Conservation (phyloP, 2,888 invertebrate species). For the Heliconius ethilla region DNA sequence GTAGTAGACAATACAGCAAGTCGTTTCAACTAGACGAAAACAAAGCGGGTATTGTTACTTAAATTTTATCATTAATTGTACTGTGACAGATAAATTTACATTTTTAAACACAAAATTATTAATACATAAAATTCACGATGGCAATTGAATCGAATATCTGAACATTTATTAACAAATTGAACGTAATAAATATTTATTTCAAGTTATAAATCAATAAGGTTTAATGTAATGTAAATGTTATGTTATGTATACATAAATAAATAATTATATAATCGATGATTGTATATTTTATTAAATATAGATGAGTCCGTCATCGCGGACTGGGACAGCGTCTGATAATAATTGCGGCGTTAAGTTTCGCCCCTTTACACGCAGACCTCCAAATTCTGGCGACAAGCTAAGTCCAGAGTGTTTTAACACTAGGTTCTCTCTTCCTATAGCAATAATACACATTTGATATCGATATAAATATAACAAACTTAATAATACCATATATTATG, state of each 20-base stretch:
- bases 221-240: neutral
- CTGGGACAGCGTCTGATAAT: neutral
- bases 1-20: neutral
- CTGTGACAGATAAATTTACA: too few species aligned
- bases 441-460: too few species aligned
- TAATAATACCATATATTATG: too few species aligned
- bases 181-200: neutral
- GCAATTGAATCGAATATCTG: neutral
- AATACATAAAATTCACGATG: neutral
- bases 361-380: neutral
- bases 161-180: neutral
- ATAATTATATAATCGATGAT: neutral
- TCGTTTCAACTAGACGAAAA: neutral
- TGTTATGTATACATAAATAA: neutral
- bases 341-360: neutral
- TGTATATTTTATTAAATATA: neutral
- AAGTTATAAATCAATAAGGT: slow-evolving; percentile 1
- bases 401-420: neutral
- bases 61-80: neutral
- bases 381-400: neutral
- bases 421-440: too few species aligned
- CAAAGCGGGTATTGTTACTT: neutral
- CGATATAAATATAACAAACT: too few species aligned
- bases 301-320: too few species aligned
- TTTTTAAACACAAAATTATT: neutral